Conservation (phyloP, 2,797 vertebrate species). For the Sebastes umbrosus region DNA sequence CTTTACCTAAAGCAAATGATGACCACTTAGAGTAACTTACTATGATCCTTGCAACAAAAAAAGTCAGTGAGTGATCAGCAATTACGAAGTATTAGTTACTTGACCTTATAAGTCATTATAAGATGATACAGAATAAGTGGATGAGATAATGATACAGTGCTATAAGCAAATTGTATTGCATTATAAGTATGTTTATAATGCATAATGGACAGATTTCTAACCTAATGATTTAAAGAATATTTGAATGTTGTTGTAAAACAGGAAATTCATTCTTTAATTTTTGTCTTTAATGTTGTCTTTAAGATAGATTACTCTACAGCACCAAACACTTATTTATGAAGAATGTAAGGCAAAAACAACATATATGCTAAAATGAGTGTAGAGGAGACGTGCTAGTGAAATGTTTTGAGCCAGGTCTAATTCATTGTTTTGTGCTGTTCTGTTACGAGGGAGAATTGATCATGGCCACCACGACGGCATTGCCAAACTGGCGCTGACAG, state of each 20-base stretch:
- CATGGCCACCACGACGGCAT: conserved; percentile 87
- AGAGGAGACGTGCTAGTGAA: background rate
- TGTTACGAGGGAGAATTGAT: conserved; percentile 86
- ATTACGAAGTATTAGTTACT: no score
- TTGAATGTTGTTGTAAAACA: background rate
- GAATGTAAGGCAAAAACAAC: background rate
- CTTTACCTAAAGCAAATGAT: no score
- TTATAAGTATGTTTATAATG: no score
- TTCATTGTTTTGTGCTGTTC: background rate
- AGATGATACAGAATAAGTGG: no score
- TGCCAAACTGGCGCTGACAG: conserved; percentile 84
- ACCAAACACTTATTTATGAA: background rate
- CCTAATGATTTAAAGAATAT: background rate
- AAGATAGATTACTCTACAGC: background rate
- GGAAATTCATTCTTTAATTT: background rate
- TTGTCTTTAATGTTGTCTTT: background rate
- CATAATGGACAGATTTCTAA: no score
- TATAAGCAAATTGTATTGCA: no score
- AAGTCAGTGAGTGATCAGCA: no score
- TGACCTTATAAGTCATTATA: no score
- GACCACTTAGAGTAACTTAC: no score
- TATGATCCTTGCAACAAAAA: no score
- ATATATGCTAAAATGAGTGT: background rate
- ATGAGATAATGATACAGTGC: no score
- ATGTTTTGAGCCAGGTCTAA: background rate